Base-by-base conservation (phyloP, 2,888 invertebrate species). In the Invenusta paracnida region DNA sequence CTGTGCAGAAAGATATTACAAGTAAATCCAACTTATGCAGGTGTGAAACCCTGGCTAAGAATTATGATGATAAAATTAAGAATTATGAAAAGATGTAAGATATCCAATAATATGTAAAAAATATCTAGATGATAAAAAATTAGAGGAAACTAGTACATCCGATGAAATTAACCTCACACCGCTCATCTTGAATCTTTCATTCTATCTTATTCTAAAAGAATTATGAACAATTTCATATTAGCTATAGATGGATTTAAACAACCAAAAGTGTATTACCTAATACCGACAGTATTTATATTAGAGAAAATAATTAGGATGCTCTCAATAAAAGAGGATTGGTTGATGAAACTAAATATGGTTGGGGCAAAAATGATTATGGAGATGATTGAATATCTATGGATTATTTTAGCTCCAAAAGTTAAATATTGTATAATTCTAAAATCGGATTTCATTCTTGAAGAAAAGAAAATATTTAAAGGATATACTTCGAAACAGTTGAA, bases 381-480 rank as follows among this genome's bases (percentile, higher is more conserved):
- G n/a, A 2, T 27, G 85, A 27, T n/a, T 17, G 85, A 85, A 85
- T 81, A 85, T 85, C 2, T 85, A 5, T 85, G 79, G 27, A 27
- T 28, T 85, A 66, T 81, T 85, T 17, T 81, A 81, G 82, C 85
- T 11, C 85, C 85, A 1, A 85, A 85, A 85, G 67, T 85, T 27
- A 85, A 85, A 81, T 85, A 85, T 83, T 81, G 67, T 85, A 11
- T 82, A 23, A 81, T 84, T 84, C 13, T 84, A 30, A 30, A 81
- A 83, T 2, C 2, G 5, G 28, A 67, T n/a, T 17, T 17, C 23
- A 84, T 2, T 83, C 25, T 84, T 25, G 31, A 13, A 30, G 84
- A 84, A 84, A 84, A 84, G 84, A 84, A 84, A 84, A 84, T 81
- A 84, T 84, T 84, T 84, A 84, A 84, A 81, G 84, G 84, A 30